Evolutionary conservation across 2,113 vertebrate genomes (phyloP).

Genomic region (mouse (Mus musculus)): GRCm39 chr1:159569001-159569500

Average conservation of each 20-base stretch:
- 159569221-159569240: not conserved
- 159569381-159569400: not conserved
- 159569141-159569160: not conserved
- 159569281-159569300: not conserved
- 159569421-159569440: not conserved
- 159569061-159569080: not conserved
- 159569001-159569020: not conserved
- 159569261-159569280: not conserved
- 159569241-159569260: not conserved
- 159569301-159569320: not conserved
- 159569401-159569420: not conserved
- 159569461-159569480: not conserved
- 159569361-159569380: not conserved
- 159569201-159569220: not conserved
- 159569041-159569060: not conserved
- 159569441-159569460: not conserved
- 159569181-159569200: not conserved
- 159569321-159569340: not conserved
- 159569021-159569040: not conserved
- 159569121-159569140: not conserved
- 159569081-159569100: not conserved
- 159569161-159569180: not conserved
- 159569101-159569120: not conserved
- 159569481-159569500: accelerated
- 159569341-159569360: not conserved